These are phyloP conservation scores for Temnothorax curvispinosus DNA, from an alignment of 1,140 invertebrate genomes.

Conservation along the genomic window DNA sequence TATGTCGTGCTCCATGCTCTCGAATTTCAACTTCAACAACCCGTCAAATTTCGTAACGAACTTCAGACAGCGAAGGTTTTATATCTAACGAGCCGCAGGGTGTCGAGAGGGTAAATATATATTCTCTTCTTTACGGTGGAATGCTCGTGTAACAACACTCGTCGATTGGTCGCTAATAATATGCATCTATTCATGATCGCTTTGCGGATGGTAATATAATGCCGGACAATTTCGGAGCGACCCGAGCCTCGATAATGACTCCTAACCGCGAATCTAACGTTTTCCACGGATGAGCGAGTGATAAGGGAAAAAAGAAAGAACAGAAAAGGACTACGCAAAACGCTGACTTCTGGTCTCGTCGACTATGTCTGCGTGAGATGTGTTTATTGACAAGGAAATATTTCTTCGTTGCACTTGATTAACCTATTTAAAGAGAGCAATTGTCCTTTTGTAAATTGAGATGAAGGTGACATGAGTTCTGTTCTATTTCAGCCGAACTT, in stretches of 20 bases:
- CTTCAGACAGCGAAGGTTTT: conserved; percentile 43
- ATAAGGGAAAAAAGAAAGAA: neutral
- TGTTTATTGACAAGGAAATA: neutral
- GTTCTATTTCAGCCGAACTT: too few species aligned
- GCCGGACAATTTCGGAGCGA: neutral
- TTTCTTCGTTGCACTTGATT: neutral
- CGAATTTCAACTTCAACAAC: conserved; percentile 25
- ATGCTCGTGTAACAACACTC: neutral
- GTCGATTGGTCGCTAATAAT: neutral
- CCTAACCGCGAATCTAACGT: neutral
- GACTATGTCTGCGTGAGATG: neutral
- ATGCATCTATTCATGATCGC: neutral
- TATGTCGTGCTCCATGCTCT: neutral
- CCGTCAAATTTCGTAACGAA: conserved; percentile 20
- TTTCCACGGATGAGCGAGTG: neutral
- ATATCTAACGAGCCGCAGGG: conserved; percentile 51
- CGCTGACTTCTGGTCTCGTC: neutral
- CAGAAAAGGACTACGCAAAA: neutral
- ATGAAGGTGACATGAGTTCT: neutral
- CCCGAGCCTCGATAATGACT: neutral
- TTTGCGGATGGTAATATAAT: neutral
- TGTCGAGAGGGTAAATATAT: conserved; percentile 56
- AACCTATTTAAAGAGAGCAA: neutral
- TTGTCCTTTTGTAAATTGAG: neutral
- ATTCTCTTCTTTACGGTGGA: conserved; percentile 3